Conservation (phyloP, 1,140 invertebrate genomes). For the Lutraria rhynchaena region DNA sequence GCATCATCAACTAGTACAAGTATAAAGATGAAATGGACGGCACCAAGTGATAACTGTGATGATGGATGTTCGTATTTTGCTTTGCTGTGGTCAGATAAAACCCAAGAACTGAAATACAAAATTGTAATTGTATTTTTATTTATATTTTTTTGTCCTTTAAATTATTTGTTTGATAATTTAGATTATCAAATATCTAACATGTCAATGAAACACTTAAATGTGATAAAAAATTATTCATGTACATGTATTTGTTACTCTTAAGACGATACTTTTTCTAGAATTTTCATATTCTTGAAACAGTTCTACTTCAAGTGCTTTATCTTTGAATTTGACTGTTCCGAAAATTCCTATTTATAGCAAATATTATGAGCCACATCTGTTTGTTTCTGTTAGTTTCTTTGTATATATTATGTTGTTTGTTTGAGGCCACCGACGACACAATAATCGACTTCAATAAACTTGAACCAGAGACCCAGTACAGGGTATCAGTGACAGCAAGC, state of each 20-base stretch:
- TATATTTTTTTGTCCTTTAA: not conserved
- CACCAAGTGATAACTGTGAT: constrained; percentile 33
- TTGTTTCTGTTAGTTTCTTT: too few species aligned
- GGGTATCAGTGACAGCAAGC: constrained; percentile 17
- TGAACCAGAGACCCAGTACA: constrained; percentile 10
- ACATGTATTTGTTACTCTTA: too few species aligned
- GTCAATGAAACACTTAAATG: not conserved
- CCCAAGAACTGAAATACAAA: not conserved
- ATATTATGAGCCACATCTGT: too few species aligned
- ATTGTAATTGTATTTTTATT: not conserved
- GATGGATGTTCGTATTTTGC: constrained; percentile 7
- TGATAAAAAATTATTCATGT: too few species aligned
- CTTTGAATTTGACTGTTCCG: too few species aligned
- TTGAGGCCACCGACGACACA: not conserved
- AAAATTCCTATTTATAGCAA: too few species aligned
- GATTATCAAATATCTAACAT: not conserved
- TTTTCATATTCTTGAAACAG: too few species aligned
- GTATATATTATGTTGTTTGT: too few species aligned
- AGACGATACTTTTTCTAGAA: too few species aligned
- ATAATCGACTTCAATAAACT: constrained; percentile 5
- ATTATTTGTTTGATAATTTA: not conserved
- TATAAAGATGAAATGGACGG: constrained; percentile 16
- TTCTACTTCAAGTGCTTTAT: too few species aligned
- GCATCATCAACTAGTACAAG: not conserved
- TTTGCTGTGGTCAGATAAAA: constrained; percentile 4